Evolutionary conservation across 2,888 invertebrate species (phyloP).

Genomic region (Euphydryas editha): DNA sequence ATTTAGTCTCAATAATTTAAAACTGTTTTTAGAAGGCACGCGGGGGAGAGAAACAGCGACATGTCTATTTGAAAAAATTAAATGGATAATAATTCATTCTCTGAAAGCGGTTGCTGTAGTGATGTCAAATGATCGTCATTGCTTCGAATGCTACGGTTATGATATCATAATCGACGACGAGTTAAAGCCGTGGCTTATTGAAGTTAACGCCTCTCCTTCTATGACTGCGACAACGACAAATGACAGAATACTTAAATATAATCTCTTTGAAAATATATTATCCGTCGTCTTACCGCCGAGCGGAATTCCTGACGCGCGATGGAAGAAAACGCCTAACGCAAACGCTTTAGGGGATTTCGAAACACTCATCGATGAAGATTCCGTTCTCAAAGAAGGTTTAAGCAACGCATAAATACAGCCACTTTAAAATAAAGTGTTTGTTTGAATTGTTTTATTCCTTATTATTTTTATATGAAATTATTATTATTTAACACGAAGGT

Average conservation of each 20-base stretch:
- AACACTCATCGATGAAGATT: conserved; percentile 92
- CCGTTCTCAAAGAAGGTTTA: conserved; percentile 86
- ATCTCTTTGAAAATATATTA: conserved; percentile 95
- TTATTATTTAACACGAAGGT: no score
- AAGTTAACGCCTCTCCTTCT: conserved; percentile 98
- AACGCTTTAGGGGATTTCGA: conserved; percentile 94
- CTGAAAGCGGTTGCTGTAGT: conserved; percentile 96
- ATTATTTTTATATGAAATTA: not conserved
- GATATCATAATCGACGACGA: conserved; percentile 98
- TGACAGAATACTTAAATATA: conserved; percentile 96
- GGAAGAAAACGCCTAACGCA: conserved; percentile 91
- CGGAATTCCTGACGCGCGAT: conserved; percentile 94
- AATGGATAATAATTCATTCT: conserved; percentile 96
- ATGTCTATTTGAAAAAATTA: conserved; percentile 93
- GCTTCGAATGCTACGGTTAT: conserved; percentile 97
- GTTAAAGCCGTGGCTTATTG: conserved; percentile 96
- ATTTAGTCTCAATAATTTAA: conserved; percentile 95
- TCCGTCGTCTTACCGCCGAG: conserved; percentile 95
- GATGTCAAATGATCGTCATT: conserved; percentile 96
- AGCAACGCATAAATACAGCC: conserved; percentile 35
- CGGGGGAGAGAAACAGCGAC: conserved; percentile 94
- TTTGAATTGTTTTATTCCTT: not conserved
- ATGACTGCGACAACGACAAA: conserved; percentile 95
- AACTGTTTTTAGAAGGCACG: conserved; percentile 95
- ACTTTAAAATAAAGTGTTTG: not conserved